Evolutionary conservation across 1,140 invertebrate species (phyloP), one percentile per base, ranked within the genome.

Genomic region (Cydia amplana): DNA sequence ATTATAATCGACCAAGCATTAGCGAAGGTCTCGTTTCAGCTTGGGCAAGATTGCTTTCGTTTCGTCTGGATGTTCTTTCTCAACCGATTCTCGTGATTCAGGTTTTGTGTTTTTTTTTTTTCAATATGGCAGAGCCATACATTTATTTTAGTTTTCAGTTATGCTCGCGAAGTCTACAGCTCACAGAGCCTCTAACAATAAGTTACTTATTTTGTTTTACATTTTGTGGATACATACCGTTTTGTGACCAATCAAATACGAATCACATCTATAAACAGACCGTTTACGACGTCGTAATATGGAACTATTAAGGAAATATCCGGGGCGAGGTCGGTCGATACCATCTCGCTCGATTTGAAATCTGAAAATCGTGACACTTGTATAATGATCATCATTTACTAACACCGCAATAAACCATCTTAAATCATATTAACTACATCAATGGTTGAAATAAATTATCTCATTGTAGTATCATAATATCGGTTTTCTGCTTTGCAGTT

Each of bases 291-390:
- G 36, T 43, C 65, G 32, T 70, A 70, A 43, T 36, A 70, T 12
- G n/a, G 14, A 67, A 40, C 65, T 18, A 36, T 43, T 40, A 70
- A 70, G 36, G 64, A 67, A 67, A 67, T 36, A 32, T 32, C 25
- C 64, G 20, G 64, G 16, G 9, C 64, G 64, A 32, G 64, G 64
- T 32, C 23, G 64, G 64, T 67, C 28, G 64, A 67, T 67, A 67
- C 25, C 16, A 67, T 67, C 28, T 36, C 64, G 64, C 25, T 64
- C 64, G 28, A 67, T 67, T 67, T 67, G 64, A 32, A 9, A 67
- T 67, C 36, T 67, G 64, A 32, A 9, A 32, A 67, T 67, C 25
- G 25, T 16, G 51, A 55, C 63, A 64, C 18, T 64, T 25, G 63
- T 28, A n/a, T n/a, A 28, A 64, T 28, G 23, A 23, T n/a, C 6